Conservation (phyloP, 2,797 vertebrate species). For the Sebastes steindachneri region DNA sequence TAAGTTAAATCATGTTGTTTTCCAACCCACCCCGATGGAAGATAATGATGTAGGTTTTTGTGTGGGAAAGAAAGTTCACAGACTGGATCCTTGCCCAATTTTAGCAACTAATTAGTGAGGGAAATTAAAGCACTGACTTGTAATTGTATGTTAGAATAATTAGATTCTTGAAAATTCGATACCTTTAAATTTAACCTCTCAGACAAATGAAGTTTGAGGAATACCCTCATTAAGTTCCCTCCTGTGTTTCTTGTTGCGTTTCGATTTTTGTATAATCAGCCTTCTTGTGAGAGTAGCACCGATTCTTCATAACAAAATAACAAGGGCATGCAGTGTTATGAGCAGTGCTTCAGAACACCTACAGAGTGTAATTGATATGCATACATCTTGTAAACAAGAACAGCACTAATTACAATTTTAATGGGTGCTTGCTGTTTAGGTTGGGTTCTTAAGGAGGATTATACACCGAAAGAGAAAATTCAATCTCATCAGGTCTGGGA, state of each 20-base stretch:
- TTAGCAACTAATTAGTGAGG: not conserved
- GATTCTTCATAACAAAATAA: not conserved
- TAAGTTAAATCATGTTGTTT: not conserved
- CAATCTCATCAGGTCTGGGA: not conserved
- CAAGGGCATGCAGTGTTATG: not conserved
- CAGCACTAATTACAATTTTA: slow-evolving; percentile 19
- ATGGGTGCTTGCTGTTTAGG: not conserved
- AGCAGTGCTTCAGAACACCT: not conserved
- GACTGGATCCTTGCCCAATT: not conserved
- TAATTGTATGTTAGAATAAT: not conserved
- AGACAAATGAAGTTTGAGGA: not conserved
- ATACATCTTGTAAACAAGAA: slow-evolving; percentile 34
- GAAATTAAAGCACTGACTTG: not conserved
- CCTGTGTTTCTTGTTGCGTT: not conserved
- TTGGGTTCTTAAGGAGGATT: not conserved
- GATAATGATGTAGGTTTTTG: not conserved
- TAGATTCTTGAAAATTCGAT: not conserved
- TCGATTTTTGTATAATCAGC: slow-evolving; percentile 4
- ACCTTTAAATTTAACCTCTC: not conserved
- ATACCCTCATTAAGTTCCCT: not conserved
- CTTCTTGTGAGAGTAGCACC: not conserved
- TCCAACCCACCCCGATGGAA: not conserved
- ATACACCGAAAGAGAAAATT: not conserved
- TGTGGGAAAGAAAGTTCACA: not conserved
- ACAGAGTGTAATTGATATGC: slow-evolving; percentile 21